Conservation (phyloP, 2,113 vertebrate species). For the Merops nubicus region DNA sequence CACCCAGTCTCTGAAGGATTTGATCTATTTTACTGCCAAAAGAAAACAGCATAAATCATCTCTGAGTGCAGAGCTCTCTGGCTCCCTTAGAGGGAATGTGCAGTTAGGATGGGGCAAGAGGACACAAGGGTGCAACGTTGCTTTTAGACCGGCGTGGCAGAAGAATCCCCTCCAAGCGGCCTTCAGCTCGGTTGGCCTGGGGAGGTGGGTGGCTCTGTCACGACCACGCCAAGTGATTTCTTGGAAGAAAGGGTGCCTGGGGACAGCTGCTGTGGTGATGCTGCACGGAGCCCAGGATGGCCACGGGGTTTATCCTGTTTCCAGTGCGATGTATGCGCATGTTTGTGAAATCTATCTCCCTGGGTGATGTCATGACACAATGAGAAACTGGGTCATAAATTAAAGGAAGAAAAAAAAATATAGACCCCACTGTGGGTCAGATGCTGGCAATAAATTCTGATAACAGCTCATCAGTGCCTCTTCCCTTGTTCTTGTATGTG, state of each 20-base stretch:
- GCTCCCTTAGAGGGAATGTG: conserved; percentile 18
- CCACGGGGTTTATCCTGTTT: not conserved
- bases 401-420: not conserved
- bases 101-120: conserved; percentile 10
- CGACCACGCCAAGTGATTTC: not conserved
- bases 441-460: conserved; percentile 72
- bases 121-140: not conserved
- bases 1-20: conserved; percentile 60
- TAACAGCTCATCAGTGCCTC: conserved; percentile 69
- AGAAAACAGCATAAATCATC: conserved; percentile 43
- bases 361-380: conserved; percentile 60
- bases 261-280: not conserved
- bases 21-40: conserved; percentile 36
- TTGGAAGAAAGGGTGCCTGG: conserved; percentile 4
- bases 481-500: conserved; percentile 36
- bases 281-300: not conserved
- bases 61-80: not conserved
- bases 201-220: not conserved
- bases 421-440: conserved; percentile 63
- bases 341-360: conserved; percentile 41
- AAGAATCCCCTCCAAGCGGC: not conserved
- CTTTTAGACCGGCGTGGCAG: not conserved
- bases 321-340: not conserved
- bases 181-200: not conserved
- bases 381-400: conserved; percentile 61